Conservation (phyloP, 2,888 invertebrate species). For the Amphipyra berbera region DNA sequence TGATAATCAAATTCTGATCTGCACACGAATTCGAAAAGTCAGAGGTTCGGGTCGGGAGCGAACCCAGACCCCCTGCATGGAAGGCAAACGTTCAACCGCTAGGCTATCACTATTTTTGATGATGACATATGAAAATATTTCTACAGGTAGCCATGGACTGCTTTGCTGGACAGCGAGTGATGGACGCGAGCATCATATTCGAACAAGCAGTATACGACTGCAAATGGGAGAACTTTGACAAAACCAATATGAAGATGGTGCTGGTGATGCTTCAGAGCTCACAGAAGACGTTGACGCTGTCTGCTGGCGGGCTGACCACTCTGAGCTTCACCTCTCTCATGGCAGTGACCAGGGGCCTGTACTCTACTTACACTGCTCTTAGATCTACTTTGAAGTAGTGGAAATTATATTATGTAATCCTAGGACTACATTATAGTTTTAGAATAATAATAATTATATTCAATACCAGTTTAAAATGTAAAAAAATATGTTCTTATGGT, state of each 20-base stretch:
- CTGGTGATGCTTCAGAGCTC: constrained; percentile 71
- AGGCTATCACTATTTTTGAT: too few relatives aligned
- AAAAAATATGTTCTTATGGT: too few relatives aligned
- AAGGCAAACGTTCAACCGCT: too few relatives aligned
- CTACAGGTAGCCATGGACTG: constrained; percentile 72
- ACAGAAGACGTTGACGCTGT: constrained; percentile 73
- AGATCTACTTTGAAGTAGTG: constrained; percentile 63
- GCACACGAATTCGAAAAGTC: too few relatives aligned
- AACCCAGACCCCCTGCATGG: too few relatives aligned
- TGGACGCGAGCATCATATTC: constrained; percentile 71
- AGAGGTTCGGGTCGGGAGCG: too few relatives aligned
- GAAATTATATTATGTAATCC: too few relatives aligned
- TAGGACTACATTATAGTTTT: too few relatives aligned
- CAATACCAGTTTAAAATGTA: too few relatives aligned
- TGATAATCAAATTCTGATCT: too few relatives aligned
- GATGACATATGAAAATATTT: too few relatives aligned
- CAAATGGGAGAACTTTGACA: constrained; percentile 78
- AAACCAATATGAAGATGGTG: constrained; percentile 71
- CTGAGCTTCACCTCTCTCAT: constrained; percentile 72
- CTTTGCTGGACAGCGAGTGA: constrained; percentile 72
- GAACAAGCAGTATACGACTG: constrained; percentile 73
- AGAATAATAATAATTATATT: too few relatives aligned
- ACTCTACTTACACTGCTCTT: constrained; percentile 76
- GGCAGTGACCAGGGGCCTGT: constrained; percentile 71
- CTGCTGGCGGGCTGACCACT: constrained; percentile 73